Evolutionary conservation across 1,140 invertebrate genomes (phyloP).

Genomic region (Caenorhabditis tropicalis): DNA sequence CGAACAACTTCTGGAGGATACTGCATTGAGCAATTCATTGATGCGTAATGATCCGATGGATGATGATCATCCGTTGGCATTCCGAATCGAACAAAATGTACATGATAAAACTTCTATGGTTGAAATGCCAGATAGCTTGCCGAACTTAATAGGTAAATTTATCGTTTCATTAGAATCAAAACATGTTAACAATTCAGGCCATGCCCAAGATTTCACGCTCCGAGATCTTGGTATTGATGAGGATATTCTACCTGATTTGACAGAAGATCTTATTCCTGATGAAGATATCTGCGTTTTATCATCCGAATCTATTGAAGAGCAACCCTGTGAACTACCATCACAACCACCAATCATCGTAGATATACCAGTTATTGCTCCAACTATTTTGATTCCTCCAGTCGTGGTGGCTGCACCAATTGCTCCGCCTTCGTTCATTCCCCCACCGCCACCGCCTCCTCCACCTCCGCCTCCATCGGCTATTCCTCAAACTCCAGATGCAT

Average conservation of each 20-base stretch:
- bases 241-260: not conserved
- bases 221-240: constrained; percentile 3
- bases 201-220: constrained; percentile 8
- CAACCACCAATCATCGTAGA: not conserved
- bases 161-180: not conserved
- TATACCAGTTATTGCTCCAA: not conserved
- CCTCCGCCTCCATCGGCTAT: not conserved
- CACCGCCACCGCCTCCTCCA: constrained; percentile 45
- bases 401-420: not conserved
- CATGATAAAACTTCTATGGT: not conserved
- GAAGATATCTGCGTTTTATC: not conserved
- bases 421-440: constrained; percentile 40
- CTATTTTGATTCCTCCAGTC: not conserved
- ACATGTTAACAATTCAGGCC: not conserved
- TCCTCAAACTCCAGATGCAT: not conserved
- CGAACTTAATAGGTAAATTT: constrained; percentile 21
- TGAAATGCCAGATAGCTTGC: not conserved
- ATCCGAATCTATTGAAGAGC: not conserved
- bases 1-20: constrained; percentile 20
- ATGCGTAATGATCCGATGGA: not conserved
- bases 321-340: not conserved
- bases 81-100: not conserved
- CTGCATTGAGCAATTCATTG: not conserved
- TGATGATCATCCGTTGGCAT: constrained; percentile 16
- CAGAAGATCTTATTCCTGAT: not conserved